Percentiles rank a stretch among this genome's conserved stretches.
Evolutionary conservation across 2,797 vertebrate genomes (phyloP).

Genomic region (Amniataba percoides): DNA sequence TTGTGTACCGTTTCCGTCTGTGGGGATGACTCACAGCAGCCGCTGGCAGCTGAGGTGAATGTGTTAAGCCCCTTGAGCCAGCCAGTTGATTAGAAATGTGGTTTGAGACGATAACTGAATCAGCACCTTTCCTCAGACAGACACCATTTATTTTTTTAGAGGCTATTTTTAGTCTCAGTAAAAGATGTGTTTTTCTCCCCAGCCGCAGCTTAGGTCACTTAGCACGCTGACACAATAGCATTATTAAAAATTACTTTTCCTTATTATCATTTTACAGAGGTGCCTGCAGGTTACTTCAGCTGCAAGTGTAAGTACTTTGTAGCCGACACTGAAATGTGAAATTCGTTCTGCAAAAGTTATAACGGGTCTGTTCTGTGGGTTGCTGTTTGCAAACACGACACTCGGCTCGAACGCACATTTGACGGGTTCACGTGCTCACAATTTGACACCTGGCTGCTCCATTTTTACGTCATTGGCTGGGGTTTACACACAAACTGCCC

Average conservation of each 20-base stretch:
- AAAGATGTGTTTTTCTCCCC: neutral
- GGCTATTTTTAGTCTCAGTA: slow-evolving; percentile 50
- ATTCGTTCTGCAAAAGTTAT: neutral
- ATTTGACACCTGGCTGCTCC: too few relatives aligned
- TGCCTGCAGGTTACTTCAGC: neutral
- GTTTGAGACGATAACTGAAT: slow-evolving; percentile 65
- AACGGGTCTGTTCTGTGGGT: too few relatives aligned
- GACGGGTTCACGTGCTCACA: too few relatives aligned
- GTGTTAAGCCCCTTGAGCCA: slow-evolving; percentile 59
- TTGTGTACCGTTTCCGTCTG: slow-evolving; percentile 14
- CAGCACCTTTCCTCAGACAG: slow-evolving; percentile 35
- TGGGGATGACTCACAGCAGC: slow-evolving; percentile 59
- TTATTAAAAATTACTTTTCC: slow-evolving; percentile 2
- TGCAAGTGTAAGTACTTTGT: neutral
- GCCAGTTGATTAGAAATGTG: slow-evolving; percentile 70
- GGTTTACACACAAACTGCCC: too few relatives aligned
- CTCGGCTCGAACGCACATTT: too few relatives aligned
- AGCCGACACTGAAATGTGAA: neutral
- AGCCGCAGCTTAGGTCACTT: slow-evolving; percentile 3
- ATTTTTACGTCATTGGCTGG: too few relatives aligned
- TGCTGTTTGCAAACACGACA: too few relatives aligned
- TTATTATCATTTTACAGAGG: slow-evolving; percentile 19
- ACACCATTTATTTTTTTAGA: slow-evolving; percentile 22
- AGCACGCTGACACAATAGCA: neutral
- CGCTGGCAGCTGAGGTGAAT: slow-evolving; percentile 59